A percentile compares a stretch with the other conserved stretches of the same genome.
Conservation (phyloP, 2,113 vertebrate species). For the Mirza zaza region DNA sequence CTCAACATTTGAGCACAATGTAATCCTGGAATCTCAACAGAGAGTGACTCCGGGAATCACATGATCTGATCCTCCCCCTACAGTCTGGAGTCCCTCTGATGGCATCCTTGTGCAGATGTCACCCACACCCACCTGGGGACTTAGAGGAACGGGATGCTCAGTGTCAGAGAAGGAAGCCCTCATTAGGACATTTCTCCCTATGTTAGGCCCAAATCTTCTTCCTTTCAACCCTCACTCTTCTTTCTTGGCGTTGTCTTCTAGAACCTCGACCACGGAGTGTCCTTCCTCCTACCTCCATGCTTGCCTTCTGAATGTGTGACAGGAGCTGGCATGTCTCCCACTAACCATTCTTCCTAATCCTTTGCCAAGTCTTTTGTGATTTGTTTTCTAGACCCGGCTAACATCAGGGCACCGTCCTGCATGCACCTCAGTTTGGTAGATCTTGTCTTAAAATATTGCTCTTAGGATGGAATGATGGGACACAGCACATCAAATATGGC, state of each 20-base stretch:
- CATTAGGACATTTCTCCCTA: neutral
- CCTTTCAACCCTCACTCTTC: neutral
- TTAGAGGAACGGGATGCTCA: neutral
- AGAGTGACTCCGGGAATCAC: neutral
- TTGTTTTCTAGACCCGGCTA: neutral
- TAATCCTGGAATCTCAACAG: neutral
- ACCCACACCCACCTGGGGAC: neutral
- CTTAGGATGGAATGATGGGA: neutral
- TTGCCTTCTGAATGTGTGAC: neutral
- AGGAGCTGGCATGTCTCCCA: neutral
- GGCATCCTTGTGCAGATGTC: neutral
- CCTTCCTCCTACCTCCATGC: neutral
- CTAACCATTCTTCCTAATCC: neutral
- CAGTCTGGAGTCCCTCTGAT: neutral
- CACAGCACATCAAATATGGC: neutral
- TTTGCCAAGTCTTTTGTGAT: neutral
- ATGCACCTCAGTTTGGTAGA: neutral
- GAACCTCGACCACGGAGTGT: neutral
- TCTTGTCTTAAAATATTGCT: neutral
- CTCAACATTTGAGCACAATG: neutral
- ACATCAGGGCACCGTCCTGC: neutral
- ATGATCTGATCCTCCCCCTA: neutral
- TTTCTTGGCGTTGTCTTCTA: neutral
- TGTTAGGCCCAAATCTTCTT: neutral
- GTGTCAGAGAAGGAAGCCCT: neutral